A percentile compares a stretch with the other conserved stretches of the same genome.
These are phyloP conservation scores for Gambusia affinis DNA, from an alignment of 2,113 vertebrate genomes.

Conservation along the genomic window DNA sequence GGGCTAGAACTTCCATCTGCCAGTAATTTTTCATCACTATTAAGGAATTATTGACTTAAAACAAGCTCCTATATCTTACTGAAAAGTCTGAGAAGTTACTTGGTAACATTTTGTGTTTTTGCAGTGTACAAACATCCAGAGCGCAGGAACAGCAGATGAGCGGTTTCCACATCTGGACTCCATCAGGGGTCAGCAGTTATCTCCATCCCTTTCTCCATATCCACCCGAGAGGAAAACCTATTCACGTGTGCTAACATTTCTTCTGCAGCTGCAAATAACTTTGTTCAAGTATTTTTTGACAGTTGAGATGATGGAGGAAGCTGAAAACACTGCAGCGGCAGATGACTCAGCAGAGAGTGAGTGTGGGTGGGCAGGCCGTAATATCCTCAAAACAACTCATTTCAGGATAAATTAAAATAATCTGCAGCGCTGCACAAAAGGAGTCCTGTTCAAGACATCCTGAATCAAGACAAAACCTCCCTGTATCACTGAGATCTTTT, in stretches of 20 bases:
- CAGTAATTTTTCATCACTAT: too few relatives aligned
- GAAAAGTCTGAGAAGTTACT: too few relatives aligned
- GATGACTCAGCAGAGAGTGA: constrained; percentile 43
- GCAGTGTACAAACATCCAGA: too few relatives aligned
- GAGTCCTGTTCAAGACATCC: constrained; percentile 20
- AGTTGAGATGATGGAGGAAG: constrained; percentile 4
- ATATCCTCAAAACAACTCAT: constrained; percentile 55
- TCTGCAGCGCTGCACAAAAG: constrained; percentile 41
- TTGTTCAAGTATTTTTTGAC: background rate
- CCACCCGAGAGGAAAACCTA: background rate
- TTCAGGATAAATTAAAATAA: constrained; percentile 65
- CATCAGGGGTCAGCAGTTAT: constrained; percentile 45
- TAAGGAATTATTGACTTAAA: too few relatives aligned
- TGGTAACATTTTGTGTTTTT: too few relatives aligned
- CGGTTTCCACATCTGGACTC: constrained; percentile 54
- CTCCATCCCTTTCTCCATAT: constrained; percentile 52
- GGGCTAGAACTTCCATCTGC: too few relatives aligned
- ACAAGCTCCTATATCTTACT: too few relatives aligned
- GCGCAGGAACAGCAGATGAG: too few relatives aligned
- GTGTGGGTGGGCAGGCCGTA: constrained; percentile 10
- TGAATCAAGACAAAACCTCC: constrained; percentile 10
- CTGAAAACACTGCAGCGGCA: constrained; percentile 43
- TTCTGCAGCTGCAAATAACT: background rate
- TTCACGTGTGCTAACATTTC: too few relatives aligned
- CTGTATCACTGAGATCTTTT: background rate